Evolutionary conservation across 2,888 invertebrate species (phyloP), one percentile per base, ranked within the genome.

Genomic region (Eristalis pertinax): DNA sequence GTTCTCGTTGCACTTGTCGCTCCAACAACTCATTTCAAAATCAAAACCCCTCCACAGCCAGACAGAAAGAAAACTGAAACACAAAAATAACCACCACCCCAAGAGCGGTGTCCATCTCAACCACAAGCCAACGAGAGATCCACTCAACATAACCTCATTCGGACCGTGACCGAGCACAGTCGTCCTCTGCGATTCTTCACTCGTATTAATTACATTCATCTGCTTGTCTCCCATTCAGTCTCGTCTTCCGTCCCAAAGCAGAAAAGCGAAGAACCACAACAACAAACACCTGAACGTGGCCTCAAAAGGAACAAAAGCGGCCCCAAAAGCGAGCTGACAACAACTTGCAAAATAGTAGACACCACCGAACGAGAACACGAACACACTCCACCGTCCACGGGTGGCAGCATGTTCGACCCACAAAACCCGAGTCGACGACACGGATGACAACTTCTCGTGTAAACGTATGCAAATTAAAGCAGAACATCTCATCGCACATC

Each of bases 71-170:
- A 32, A 4, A 2, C 8, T 35, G 2, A 32, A 5, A 32, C 35
- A 38, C 10, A 2, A 4, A 38, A 38, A 13, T 38, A 38, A 13
- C 32, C 32, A 32, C 32, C 8, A 10, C 10, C 32, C 10, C 32
- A 10, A 32, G 32, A 32, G 10, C 13, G 38, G 38, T 38, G 38
- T 38, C 38, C 43, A 19, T 50, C 19, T 50, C 19, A 5, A 50
- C 50, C 50, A 19, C 50, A 50, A 19, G 8, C 50, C 50, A 19
- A 50, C 50, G 7, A 19, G 19, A 7, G n/a, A 7, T 8, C 50
- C 50, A 19, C 13, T 78, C 60, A 38, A 50, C 81, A 69, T 81
- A 85, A 81, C 81, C 81, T 60, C 85, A 81, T 84, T 80, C 76
- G 32, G 76, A 84, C 76, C 84, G 72, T 80, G 81, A 77, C 81